Evolutionary conservation across 2,797 vertebrate genomes (phyloP).

Genomic region (Enteromius argenteus): DNA sequence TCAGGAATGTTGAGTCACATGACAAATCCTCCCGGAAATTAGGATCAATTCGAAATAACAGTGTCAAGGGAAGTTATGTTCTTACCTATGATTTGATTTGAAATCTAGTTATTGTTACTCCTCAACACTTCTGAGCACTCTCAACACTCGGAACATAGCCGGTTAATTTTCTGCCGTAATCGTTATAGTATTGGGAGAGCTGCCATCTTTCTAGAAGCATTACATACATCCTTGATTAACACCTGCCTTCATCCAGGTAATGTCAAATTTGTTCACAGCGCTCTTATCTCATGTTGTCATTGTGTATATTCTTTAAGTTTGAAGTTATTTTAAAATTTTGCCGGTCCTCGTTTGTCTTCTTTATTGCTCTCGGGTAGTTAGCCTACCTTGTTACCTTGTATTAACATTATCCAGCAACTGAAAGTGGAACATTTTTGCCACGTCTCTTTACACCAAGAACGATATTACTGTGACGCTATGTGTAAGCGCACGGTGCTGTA

Average conservation of each 20-base stretch:
- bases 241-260: neutral
- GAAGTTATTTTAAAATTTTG: neutral
- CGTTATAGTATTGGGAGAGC: neutral
- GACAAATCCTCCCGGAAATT: neutral
- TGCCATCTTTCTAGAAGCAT: neutral
- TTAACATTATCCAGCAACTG: neutral
- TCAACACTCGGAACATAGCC: neutral
- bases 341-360: neutral
- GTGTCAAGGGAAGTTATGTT: neutral
- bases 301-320: neutral
- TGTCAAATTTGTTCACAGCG: neutral
- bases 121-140: too few relatives aligned
- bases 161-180: neutral
- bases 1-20: neutral
- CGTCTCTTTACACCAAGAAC: too few relatives aligned
- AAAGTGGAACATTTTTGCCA: neutral
- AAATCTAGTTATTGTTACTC: neutral
- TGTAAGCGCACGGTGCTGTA: neutral
- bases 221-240: neutral
- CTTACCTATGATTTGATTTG: neutral
- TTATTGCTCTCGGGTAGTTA: neutral
- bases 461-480: neutral
- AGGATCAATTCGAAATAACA: neutral
- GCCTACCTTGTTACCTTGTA: neutral
- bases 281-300: neutral